Conservation (phyloP, 2,797 vertebrate species). For the Anomalospiza imberbis region DNA sequence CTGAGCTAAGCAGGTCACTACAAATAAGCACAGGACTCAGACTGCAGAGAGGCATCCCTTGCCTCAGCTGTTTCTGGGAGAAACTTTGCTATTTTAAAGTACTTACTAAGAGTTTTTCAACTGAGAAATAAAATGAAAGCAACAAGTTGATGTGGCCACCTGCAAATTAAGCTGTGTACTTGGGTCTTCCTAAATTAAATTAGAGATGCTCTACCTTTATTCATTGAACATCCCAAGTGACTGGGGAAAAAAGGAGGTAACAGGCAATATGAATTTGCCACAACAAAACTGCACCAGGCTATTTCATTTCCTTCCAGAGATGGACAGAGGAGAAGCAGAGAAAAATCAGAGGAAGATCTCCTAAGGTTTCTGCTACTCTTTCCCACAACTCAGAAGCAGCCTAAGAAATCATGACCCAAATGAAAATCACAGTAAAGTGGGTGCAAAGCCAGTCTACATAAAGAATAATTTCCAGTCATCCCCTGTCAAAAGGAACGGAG, state of each 20-base stretch:
- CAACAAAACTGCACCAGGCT: not conserved
- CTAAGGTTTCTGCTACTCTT: not conserved
- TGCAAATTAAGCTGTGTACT: not conserved
- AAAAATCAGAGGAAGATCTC: not conserved
- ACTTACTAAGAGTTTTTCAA: not conserved
- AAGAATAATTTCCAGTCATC: not conserved
- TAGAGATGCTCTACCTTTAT: not conserved
- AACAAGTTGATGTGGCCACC: not conserved
- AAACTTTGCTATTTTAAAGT: not conserved
- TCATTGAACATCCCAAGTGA: not conserved
- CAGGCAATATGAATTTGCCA: not conserved
- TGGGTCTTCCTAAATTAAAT: not conserved
- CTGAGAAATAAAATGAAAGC: not conserved
- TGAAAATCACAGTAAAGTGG: not conserved
- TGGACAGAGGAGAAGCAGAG: not conserved
- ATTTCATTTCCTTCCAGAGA: not conserved
- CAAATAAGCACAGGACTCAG: not conserved
- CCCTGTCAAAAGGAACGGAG: not conserved
- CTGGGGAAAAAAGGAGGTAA: not conserved
- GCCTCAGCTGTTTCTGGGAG: not conserved
- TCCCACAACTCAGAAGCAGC: not conserved
- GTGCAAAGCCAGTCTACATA: not conserved
- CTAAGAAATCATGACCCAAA: not conserved
- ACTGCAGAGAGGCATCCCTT: not conserved
- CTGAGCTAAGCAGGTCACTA: not conserved